Percentiles rank a stretch among this genome's conserved stretches.
These are phyloP conservation scores for Phylloscopus trochiloides DNA, from an alignment of 2,113 vertebrate species.

Conservation along the genomic window DNA sequence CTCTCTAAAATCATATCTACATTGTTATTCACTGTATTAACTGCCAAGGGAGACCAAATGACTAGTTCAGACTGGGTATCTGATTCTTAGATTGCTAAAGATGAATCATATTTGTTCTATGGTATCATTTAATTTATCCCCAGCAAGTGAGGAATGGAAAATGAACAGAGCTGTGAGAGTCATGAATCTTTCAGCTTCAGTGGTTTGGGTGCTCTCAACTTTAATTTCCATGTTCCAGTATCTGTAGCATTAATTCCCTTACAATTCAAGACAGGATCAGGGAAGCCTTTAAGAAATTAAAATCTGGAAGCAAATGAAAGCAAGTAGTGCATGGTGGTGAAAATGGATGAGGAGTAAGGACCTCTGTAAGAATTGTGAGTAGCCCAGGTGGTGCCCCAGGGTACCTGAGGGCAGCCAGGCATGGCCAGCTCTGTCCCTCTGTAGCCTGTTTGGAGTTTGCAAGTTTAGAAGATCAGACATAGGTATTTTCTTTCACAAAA, in stretches of 20 bases:
- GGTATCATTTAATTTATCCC: neutral
- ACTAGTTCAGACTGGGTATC: neutral
- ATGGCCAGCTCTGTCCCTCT: neutral
- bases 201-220: neutral
- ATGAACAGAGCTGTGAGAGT: neutral
- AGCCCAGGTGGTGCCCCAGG: rapidly evolving
- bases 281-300: neutral
- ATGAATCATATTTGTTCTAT: neutral
- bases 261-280: neutral
- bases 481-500: neutral
- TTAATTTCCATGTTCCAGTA: neutral
- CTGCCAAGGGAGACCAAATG: neutral
- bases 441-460: neutral
- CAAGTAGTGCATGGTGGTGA: neutral
- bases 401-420: rapidly evolving
- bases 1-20: neutral
- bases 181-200: neutral
- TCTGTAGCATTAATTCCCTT: neutral
- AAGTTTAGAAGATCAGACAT: neutral
- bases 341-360: neutral
- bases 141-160: neutral
- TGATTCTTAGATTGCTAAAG: neutral
- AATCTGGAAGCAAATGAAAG: neutral
- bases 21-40: neutral
- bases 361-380: neutral